These are phyloP conservation scores for Tenthredo notha DNA, from an alignment of 2,888 invertebrate genomes.

Conservation along the genomic window DNA sequence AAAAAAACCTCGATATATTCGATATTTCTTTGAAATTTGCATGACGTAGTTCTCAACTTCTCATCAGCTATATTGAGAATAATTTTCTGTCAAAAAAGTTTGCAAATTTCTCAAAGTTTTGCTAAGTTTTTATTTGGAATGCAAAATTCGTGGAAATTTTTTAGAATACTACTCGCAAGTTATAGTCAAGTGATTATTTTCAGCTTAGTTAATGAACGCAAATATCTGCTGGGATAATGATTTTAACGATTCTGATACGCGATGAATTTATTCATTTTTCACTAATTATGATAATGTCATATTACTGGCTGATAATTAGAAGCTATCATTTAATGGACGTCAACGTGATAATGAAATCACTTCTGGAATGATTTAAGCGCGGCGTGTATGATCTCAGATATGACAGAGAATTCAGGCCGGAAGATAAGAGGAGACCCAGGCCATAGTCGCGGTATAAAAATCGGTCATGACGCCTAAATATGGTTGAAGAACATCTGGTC, in stretches of 20 bases:
- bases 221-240: neutral
- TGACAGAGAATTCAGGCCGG: neutral
- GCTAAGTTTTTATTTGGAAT: too few species aligned
- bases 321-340: neutral
- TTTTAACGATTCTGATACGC: neutral
- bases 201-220: neutral
- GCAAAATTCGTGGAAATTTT: too few species aligned
- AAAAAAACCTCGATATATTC: too few species aligned
- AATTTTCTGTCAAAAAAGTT: too few species aligned
- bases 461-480: neutral
- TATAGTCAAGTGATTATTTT: too few species aligned
- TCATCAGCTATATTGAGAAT: too few species aligned
- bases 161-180: too few species aligned
- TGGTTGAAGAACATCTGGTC: neutral
- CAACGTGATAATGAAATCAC: neutral
- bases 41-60: too few species aligned
- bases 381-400: neutral
- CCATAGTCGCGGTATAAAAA: neutral
- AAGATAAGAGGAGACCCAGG: conserved; percentile 1
- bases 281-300: neutral
- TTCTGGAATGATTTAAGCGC: neutral
- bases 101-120: too few species aligned
- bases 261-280: neutral
- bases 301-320: neutral
- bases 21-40: too few species aligned